Percentiles rank a stretch among this genome's conserved stretches.
These are phyloP conservation scores for Haemorhous mexicanus DNA, from an alignment of 2,113 vertebrate genomes.

Conservation along the genomic window DNA sequence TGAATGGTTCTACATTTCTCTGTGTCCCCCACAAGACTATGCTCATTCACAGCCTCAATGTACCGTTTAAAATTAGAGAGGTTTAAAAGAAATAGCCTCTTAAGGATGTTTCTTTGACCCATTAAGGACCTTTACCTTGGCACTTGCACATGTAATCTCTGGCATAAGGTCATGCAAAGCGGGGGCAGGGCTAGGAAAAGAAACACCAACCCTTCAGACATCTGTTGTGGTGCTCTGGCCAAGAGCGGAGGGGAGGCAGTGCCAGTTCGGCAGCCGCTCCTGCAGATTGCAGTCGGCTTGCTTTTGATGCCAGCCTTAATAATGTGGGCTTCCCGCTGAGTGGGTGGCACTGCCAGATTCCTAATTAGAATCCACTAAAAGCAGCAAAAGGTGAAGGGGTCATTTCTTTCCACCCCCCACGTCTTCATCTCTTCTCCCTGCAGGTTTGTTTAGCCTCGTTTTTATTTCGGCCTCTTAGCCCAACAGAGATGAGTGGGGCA, in stretches of 20 bases:
- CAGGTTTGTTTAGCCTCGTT: background rate
- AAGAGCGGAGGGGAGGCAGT: conserved; percentile 50
- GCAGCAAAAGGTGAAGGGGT: conserved; percentile 22
- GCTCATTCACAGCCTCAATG: background rate
- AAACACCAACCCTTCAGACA: conserved; percentile 58
- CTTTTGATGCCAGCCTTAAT: conserved; percentile 64
- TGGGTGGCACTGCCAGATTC: conserved; percentile 55
- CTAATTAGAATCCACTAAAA: conserved; percentile 68
- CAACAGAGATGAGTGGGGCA: background rate
- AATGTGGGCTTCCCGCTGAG: conserved; percentile 63
- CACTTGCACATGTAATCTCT: conserved; percentile 47
- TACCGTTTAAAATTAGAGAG: background rate
- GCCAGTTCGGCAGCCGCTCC: conserved; percentile 57
- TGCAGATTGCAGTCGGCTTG: conserved; percentile 50
- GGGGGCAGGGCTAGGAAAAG: conserved; percentile 4
- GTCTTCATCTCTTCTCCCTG: background rate
- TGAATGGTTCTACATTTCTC: conserved; percentile 14
- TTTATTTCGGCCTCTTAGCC: background rate
- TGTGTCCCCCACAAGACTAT: background rate
- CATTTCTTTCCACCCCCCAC: background rate
- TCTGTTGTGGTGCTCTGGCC: conserved; percentile 68
- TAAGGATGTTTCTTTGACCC: conserved; percentile 59
- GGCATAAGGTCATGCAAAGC: conserved; percentile 52
- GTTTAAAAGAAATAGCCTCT: background rate
- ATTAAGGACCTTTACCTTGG: conserved; percentile 65